phyloP scores from a whole-genome alignment of 2,113 vertebrate species.

The Dasyornis broadbenti region DNA sequence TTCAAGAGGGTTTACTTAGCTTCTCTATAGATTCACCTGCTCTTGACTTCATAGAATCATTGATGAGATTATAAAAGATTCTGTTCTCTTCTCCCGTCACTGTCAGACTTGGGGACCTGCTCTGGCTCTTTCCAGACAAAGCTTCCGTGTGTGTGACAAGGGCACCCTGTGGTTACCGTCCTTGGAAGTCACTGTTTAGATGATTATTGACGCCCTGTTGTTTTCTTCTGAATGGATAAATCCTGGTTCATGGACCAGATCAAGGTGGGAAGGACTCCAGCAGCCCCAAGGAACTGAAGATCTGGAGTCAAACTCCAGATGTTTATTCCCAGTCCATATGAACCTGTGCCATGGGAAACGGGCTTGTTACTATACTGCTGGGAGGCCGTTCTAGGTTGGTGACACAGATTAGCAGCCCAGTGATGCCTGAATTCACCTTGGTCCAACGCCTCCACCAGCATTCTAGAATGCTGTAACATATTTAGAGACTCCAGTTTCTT shows the following conservation, averaged over 20 bases:
- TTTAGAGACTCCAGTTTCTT: background rate
- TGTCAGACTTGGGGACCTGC: background rate
- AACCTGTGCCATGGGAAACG: background rate
- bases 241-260: background rate
- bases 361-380: background rate
- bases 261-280: background rate
- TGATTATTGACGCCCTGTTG: background rate
- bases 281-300: background rate
- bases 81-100: background rate
- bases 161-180: rapidly evolving
- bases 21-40: background rate
- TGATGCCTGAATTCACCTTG: background rate
- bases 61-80: background rate
- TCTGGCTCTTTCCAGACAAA: background rate
- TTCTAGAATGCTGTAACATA: background rate
- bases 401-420: background rate
- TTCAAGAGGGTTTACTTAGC: background rate
- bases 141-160: background rate
- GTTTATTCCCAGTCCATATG: background rate
- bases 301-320: background rate
- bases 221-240: background rate
- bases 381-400: background rate
- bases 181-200: rapidly evolving
- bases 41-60: background rate
- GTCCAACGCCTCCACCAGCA: background rate